phyloP scores from a whole-genome alignment of 2,113 vertebrate genomes.

The Electrona antarctica region DNA sequence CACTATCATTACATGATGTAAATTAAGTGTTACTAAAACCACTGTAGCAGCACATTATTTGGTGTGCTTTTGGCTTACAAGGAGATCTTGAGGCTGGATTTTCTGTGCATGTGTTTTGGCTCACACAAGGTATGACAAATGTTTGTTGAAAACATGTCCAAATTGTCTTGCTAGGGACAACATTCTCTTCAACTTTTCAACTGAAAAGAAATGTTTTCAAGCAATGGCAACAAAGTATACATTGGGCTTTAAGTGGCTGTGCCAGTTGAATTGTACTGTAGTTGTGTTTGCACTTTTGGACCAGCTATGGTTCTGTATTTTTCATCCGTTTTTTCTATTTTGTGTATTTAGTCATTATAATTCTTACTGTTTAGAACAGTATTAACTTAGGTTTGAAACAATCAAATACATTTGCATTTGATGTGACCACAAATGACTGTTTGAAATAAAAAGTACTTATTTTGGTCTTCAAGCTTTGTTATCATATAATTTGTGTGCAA shows the following conservation, averaged over 20 bases:
- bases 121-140: constrained; percentile 25
- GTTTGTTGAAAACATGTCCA: not conserved
- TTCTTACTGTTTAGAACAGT: constrained; percentile 6
- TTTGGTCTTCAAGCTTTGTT: constrained; percentile 66
- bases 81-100: not conserved
- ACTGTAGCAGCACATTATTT: constrained; percentile 40
- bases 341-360: constrained; percentile 16
- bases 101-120: not conserved
- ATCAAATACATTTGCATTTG: constrained; percentile 12
- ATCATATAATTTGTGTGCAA: constrained; percentile 5
- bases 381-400: constrained; percentile 9
- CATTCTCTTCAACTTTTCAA: too few species aligned
- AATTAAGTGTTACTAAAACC: constrained; percentile 1
- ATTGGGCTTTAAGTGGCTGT: constrained; percentile 25
- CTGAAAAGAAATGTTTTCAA: too few species aligned
- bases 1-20: constrained; percentile 7
- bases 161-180: not conserved
- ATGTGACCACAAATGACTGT: constrained; percentile 36
- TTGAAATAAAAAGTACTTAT: constrained; percentile 50
- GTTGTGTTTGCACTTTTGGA: constrained; percentile 66
- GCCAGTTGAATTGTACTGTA: constrained; percentile 38
- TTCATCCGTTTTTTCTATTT: constrained; percentile 58
- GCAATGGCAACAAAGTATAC: too few species aligned
- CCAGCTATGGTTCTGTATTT: constrained; percentile 63
- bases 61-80: constrained; percentile 38